Conservation (phyloP, 2,113 vertebrate genomes). For the Perca fluviatilis region DNA sequence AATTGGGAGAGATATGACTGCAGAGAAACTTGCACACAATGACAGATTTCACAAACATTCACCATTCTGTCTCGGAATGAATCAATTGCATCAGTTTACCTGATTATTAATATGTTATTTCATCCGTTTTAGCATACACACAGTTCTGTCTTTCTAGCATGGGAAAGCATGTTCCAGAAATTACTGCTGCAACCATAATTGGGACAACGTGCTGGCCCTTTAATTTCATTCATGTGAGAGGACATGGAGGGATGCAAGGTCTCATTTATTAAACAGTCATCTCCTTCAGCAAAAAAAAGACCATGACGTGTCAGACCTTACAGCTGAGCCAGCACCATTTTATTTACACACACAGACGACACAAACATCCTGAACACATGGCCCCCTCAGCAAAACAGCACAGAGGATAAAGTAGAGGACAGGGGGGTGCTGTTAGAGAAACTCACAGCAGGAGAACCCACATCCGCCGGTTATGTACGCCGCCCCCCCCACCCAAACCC, state of each 20-base stretch:
- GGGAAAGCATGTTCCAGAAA: constrained; percentile 29
- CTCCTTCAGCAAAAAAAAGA: constrained; percentile 27
- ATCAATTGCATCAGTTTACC: constrained; percentile 3
- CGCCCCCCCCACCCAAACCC: constrained; percentile 46
- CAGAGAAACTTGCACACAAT: neutral
- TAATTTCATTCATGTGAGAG: constrained; percentile 67
- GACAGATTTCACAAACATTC: constrained; percentile 12
- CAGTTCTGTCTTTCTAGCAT: constrained; percentile 17
- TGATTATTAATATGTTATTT: constrained; percentile 1
- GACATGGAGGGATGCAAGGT: constrained; percentile 37
- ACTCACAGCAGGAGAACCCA: constrained; percentile 33
- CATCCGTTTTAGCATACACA: neutral
- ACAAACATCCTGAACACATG: constrained; percentile 72
- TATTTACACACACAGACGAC: constrained; percentile 42
- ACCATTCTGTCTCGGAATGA: neutral
- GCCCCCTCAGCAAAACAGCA: constrained; percentile 63
- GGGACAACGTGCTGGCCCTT: constrained; percentile 61
- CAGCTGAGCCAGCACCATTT: constrained; percentile 53
- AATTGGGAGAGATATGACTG: constrained; percentile 18
- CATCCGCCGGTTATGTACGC: constrained; percentile 27
- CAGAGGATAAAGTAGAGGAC: neutral
- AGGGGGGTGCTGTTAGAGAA: constrained; percentile 36
- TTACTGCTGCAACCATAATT: constrained; percentile 36
- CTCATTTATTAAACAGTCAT: constrained; percentile 42
- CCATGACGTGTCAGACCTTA: constrained; percentile 37